Evolutionary conservation across 2,113 vertebrate species (phyloP).

Genomic region (Hippocampus abdominalis): DNA sequence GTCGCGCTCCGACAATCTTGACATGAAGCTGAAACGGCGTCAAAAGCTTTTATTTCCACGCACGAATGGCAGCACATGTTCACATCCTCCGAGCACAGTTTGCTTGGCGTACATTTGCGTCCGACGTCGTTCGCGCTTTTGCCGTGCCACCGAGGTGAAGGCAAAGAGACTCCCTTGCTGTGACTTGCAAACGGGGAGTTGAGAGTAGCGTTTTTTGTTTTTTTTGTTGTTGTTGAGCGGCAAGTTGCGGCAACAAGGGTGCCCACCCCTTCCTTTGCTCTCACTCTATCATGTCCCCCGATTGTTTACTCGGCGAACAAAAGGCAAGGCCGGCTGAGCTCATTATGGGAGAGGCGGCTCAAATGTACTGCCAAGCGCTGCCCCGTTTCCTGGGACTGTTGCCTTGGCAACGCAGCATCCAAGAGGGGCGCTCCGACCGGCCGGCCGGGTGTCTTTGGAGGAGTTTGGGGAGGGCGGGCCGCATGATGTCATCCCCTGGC

Average conservation of each 20-base stretch:
- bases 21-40: too few species aligned
- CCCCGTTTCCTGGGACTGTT: conserved; percentile 68
- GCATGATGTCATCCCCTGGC: conserved; percentile 79
- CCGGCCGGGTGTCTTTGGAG: conserved; percentile 28
- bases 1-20: too few species aligned
- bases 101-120: background rate
- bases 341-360: conserved; percentile 68
- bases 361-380: conserved; percentile 69
- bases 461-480: conserved; percentile 13
- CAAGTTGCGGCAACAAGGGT: conserved; percentile 14
- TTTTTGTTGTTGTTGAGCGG: background rate
- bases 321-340: conserved; percentile 52
- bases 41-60: background rate
- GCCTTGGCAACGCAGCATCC: conserved; percentile 80
- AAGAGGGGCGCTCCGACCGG: conserved; percentile 29
- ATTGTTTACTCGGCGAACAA: conserved; percentile 70
- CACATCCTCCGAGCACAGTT: background rate
- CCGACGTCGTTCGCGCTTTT: too few species aligned
- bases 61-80: background rate
- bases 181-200: background rate
- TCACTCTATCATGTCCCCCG: conserved; percentile 60
- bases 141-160: background rate
- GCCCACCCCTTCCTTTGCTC: conserved; percentile 7
- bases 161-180: background rate
- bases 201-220: background rate